Conservation (phyloP, 2,888 invertebrate genomes). For the Trichopria drosophilae region DNA sequence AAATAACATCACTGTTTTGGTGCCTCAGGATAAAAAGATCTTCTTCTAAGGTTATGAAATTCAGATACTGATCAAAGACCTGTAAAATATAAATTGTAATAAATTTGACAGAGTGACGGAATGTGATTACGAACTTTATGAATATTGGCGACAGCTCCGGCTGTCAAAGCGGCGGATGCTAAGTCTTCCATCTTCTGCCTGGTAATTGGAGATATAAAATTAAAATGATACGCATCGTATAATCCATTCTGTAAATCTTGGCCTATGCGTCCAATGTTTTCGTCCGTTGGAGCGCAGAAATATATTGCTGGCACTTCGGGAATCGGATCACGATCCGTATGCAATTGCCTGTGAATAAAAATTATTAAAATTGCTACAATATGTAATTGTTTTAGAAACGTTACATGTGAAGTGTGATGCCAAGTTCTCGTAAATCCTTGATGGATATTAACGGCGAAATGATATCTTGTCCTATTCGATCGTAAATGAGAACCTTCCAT, state of each 20-base stretch:
- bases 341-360: constrained; percentile 70
- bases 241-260: constrained; percentile 86
- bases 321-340: constrained; percentile 87
- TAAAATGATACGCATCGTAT: constrained; percentile 94
- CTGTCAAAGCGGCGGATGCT: constrained; percentile 87
- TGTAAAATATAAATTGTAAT: constrained; percentile 47
- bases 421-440: constrained; percentile 91
- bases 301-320: constrained; percentile 99
- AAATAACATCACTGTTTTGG: constrained; percentile 86
- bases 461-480: constrained; percentile 95
- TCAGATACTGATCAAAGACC: constrained; percentile 97
- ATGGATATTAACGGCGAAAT: constrained; percentile 95
- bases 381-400: constrained; percentile 42
- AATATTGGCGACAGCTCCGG: constrained; percentile 87
- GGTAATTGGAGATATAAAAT: constrained; percentile 94
- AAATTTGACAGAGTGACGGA: neutral
- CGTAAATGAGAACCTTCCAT: constrained; percentile 96
- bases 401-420: constrained; percentile 97
- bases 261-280: constrained; percentile 91
- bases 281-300: constrained; percentile 94
- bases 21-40: constrained; percentile 94
- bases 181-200: constrained; percentile 93
- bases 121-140: constrained; percentile 69
- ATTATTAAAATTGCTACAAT: constrained; percentile 2
- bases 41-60: constrained; percentile 97